Percentiles rank a stretch among this genome's conserved stretches.
phyloP scores from a whole-genome alignment of 2,797 vertebrate species.

The Gallinago solitaria region DNA sequence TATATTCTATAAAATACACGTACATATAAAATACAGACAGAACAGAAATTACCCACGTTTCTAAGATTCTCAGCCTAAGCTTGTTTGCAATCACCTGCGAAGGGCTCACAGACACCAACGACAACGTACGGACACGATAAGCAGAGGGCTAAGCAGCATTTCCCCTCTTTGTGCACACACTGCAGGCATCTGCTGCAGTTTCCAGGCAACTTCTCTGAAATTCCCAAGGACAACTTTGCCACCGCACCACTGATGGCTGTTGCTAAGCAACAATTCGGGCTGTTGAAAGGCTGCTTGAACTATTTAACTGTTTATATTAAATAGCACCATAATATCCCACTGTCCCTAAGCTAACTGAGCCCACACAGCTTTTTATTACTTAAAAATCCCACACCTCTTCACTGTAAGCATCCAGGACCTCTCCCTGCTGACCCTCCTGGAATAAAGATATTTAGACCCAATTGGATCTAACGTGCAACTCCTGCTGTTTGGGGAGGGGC shows the following conservation, averaged over 20 bases:
- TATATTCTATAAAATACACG: neutral
- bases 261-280: conserved; percentile 47
- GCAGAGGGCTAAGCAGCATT: neutral
- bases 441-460: neutral
- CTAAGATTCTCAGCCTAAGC: neutral
- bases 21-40: neutral
- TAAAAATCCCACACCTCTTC: neutral
- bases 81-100: neutral
- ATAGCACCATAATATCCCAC: neutral
- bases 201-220: conserved; percentile 61
- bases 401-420: neutral
- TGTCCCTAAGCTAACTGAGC: neutral
- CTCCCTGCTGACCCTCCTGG: neutral
- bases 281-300: neutral
- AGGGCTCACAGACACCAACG: neutral
- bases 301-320: neutral
- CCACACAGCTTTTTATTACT: neutral
- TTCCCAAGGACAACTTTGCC: conserved; percentile 61
- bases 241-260: conserved; percentile 13
- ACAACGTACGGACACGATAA: neutral
- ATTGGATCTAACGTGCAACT: neutral
- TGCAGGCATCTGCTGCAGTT: conserved; percentile 55
- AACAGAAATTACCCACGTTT: neutral
- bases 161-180: conserved; percentile 21
- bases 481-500: neutral